Evolutionary conservation across 1,140 invertebrate species (phyloP).

Genomic region (Bombus sibiricus): DNA sequence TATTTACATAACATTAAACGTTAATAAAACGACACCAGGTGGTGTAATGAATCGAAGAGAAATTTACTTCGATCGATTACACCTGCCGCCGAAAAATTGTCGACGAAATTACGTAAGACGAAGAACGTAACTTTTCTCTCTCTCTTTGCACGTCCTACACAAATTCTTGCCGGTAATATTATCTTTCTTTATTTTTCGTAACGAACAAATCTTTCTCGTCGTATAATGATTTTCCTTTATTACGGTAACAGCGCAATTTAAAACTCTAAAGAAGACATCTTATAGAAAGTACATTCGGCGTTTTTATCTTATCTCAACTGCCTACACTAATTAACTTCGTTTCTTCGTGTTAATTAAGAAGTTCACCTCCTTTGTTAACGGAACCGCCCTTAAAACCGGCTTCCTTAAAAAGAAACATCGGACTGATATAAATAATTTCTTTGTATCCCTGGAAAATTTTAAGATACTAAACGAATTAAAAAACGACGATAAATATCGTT

Average conservation of each 20-base stretch:
- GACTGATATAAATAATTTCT: not conserved
- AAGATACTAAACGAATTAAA: not conserved
- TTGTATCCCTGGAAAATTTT: not conserved
- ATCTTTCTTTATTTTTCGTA: not conserved
- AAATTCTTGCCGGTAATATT: not conserved
- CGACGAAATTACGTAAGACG: slow-evolving; percentile 1
- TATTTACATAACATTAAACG: not conserved
- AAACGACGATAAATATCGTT: not conserved
- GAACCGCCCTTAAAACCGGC: not conserved
- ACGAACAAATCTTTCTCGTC: not conserved
- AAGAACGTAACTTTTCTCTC: not conserved
- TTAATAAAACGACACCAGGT: not conserved
- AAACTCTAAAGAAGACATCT: not conserved
- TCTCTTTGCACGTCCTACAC: not conserved
- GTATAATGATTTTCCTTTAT: not conserved
- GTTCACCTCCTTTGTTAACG: not conserved
- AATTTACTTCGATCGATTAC: slow-evolving; percentile 18
- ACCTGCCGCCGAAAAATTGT: not conserved
- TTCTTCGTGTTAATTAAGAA: slow-evolving; percentile 4
- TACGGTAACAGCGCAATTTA: not conserved
- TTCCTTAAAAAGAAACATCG: not conserved
- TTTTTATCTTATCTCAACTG: not conserved
- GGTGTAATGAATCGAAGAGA: not conserved
- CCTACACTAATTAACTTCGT: not conserved
- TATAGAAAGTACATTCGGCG: not conserved